Base-by-base conservation (phyloP, 2,113 vertebrate genomes). In the Mandrillus leucophaeus region DNA sequence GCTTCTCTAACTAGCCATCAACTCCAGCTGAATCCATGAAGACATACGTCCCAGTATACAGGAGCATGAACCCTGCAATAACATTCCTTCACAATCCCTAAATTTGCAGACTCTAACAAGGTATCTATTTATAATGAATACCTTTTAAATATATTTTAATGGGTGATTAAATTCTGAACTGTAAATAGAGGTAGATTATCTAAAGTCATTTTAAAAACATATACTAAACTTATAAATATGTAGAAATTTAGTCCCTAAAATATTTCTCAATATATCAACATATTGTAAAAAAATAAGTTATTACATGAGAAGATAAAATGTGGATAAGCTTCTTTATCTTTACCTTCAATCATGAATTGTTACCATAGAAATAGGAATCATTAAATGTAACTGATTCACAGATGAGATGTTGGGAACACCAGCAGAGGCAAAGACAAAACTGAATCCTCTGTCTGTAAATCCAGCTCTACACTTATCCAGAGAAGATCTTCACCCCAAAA, bases 151-250 rank as follows among this genome's bases (percentile, higher is more conserved):
- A 57, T 10, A 6, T 18, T 66, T 32, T 43, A 86, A 45, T 35
- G 48, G 27, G 14, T 27, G 25, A 82, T 95, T 95, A 52, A 40
- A 75, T 98, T 98, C 50, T 88, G 97, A 95, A 93, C 66, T 88
- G 50, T 93, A 92, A 96, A 82, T 38, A 48, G n/a, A 94, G 95
- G 78, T 57, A 97, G 80, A 68, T 92, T 92, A 96, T 90, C 38
- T 88, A 83, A 79, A 88, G 17, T 52, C 59, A 40, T 76, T 55
- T 93, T 81, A 88, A 88, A 96, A 64, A 43, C 3, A n/a, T 35
- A 61, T 43, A 76, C 18, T 48, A 83, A 90, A 75, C 20, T 48
- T 79, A 61, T 59, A 88, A 88, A 64, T 75, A 70, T 18, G 2
- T 25, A 75, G 6, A 43, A 52, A 87, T 8, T 30, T 70, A 3